phyloP scores from a whole-genome alignment of 2,113 vertebrate genomes.

The Barnardius zonarius region DNA sequence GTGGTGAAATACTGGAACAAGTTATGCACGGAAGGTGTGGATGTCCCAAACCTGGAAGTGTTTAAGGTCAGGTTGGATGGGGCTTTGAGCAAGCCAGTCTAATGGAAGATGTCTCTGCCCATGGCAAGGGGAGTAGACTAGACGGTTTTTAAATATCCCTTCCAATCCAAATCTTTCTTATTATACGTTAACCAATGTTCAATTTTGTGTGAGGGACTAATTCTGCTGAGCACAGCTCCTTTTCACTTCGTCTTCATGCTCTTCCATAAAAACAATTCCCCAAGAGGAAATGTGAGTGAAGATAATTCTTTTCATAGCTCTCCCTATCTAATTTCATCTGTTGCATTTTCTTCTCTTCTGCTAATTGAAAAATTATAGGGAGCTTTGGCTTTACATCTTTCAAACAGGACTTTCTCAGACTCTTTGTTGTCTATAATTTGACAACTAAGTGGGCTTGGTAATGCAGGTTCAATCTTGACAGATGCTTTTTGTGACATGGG shows the following conservation, averaged over 20 bases:
- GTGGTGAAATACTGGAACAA: neutral
- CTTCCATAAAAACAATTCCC: neutral
- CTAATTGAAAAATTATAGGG: neutral
- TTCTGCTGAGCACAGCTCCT: neutral
- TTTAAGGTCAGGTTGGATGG: neutral
- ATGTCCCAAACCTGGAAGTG: rapidly evolving
- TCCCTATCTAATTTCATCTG: neutral
- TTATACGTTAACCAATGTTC: neutral
- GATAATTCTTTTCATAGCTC: neutral
- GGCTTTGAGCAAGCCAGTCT: neutral
- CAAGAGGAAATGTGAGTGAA: neutral
- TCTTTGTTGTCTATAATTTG: neutral
- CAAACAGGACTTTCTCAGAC: neutral
- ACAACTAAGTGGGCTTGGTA: neutral
- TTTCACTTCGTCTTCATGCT: neutral
- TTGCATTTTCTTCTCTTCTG: neutral
- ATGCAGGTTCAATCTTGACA: neutral
- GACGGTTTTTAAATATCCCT: neutral
- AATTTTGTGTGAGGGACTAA: neutral
- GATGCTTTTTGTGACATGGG: neutral
- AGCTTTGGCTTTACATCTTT: neutral
- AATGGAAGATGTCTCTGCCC: neutral
- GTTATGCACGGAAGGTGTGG: neutral
- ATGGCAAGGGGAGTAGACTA: neutral
- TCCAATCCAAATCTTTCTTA: neutral